These are phyloP conservation scores for Pachypeltis micranthus DNA, from an alignment of 1,140 invertebrate species.

Conservation along the genomic window DNA sequence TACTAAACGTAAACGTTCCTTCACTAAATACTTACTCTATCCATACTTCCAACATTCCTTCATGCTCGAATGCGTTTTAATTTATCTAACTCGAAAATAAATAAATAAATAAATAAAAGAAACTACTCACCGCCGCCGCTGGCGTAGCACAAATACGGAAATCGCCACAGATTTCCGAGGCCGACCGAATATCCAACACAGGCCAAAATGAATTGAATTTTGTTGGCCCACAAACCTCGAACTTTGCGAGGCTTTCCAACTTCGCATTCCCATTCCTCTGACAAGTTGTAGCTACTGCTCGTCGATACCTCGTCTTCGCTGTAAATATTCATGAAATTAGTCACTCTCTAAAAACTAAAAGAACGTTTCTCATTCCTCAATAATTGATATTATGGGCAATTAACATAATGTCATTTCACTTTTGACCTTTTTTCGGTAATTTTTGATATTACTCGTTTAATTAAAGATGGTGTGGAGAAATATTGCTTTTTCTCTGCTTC, in stretches of 20 bases:
- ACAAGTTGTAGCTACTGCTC: conserved; percentile 21
- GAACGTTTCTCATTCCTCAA: no score
- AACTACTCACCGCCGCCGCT: conserved; percentile 59
- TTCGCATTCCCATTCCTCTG: conserved; percentile 12
- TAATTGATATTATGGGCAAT: not conserved
- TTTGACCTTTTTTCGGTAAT: not conserved
- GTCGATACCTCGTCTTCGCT: conserved; percentile 9
- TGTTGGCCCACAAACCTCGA: conserved; percentile 74
- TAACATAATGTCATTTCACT: not conserved
- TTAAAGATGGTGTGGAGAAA: no score
- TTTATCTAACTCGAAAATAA: no score
- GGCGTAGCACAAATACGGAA: conserved; percentile 73
- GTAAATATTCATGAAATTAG: no score
- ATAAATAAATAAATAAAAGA: not conserved
- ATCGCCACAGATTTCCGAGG: conserved; percentile 82
- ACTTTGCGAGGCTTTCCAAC: conserved; percentile 9
- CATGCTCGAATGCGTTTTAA: no score
- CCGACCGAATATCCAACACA: conserved; percentile 87
- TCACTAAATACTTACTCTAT: no score
- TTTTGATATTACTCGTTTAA: no score
- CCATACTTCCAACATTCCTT: no score
- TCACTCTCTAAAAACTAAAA: no score
- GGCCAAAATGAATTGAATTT: conserved; percentile 78
- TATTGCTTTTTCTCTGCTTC: no score
- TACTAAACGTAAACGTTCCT: no score